Percentiles rank a stretch among this genome's conserved stretches.
These are phyloP conservation scores for Cynaeus angustus DNA, from an alignment of 2,888 invertebrate genomes.

Conservation along the genomic window DNA sequence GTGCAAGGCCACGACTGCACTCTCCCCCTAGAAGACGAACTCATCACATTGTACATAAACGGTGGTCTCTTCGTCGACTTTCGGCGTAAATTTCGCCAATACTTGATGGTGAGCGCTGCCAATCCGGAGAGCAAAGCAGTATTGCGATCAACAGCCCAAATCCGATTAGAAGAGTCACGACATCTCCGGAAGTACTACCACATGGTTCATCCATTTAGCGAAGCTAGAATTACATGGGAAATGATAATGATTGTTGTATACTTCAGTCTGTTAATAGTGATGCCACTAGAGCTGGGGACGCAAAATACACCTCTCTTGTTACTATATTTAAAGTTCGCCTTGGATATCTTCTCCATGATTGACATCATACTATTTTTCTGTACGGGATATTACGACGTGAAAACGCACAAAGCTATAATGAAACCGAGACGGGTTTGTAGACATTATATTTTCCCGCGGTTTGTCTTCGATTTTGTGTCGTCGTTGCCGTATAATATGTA, in stretches of 20 bases:
- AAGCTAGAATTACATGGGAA: slow-evolving; percentile 50
- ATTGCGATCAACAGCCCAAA: slow-evolving; percentile 52
- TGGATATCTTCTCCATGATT: slow-evolving; percentile 42
- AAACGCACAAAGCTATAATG: slow-evolving; percentile 46
- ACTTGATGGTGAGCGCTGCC: slow-evolving; percentile 42
- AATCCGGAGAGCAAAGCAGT: slow-evolving; percentile 47
- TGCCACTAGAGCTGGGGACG: slow-evolving; percentile 42
- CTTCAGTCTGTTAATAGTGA: slow-evolving; percentile 38
- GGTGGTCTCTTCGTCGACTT: slow-evolving; percentile 51
- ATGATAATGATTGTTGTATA: slow-evolving; percentile 52
- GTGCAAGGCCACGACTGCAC: slow-evolving; percentile 37
- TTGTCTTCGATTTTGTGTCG: slow-evolving; percentile 33
- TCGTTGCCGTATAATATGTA: slow-evolving; percentile 31
- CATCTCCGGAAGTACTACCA: slow-evolving; percentile 52
- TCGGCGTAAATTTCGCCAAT: slow-evolving; percentile 46
- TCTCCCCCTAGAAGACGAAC: slow-evolving; percentile 35
- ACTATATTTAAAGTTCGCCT: slow-evolving; percentile 9
- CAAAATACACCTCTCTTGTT: background rate
- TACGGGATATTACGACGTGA: slow-evolving; percentile 53
- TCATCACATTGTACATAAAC: slow-evolving; percentile 43
- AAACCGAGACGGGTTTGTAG: slow-evolving; percentile 37
- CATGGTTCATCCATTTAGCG: slow-evolving; percentile 58
- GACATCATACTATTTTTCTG: slow-evolving; percentile 52
- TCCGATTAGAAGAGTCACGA: slow-evolving; percentile 51
- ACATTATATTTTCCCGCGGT: slow-evolving; percentile 33